Percentiles rank a stretch among this genome's conserved stretches.
phyloP scores from a whole-genome alignment of 2,113 vertebrate species.

The Ageneiosus marmoratus region DNA sequence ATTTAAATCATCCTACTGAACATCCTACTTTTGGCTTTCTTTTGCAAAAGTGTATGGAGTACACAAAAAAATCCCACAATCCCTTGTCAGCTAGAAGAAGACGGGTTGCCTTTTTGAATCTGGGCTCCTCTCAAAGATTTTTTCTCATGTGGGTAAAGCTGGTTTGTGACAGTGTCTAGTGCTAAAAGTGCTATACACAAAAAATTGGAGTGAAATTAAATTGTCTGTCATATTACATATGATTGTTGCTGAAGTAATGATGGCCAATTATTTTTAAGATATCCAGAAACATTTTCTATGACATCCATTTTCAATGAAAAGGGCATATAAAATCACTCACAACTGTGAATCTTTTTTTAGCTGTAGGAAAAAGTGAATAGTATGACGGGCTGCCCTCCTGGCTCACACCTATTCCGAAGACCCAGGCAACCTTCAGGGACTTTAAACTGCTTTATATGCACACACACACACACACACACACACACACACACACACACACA shows the following conservation, averaged over 20 bases:
- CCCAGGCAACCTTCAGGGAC: constrained; percentile 23
- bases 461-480: not conserved
- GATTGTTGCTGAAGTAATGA: not conserved
- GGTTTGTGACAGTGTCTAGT: not conserved
- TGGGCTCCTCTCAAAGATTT: not conserved
- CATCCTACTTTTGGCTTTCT: not conserved
- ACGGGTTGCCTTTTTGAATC: not conserved
- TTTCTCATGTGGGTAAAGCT: not conserved
- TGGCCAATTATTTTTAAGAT: not conserved
- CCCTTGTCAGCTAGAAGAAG: not conserved
- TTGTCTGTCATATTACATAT: not conserved
- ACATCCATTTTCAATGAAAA: not conserved
- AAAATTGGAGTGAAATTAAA: not conserved
- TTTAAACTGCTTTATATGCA: not conserved
- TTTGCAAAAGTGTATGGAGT: not conserved
- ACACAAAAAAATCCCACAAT: not conserved
- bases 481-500: constrained; percentile 4
- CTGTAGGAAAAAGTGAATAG: not conserved
- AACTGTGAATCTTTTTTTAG: not conserved
- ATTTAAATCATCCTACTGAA: not conserved
- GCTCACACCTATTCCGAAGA: constrained; percentile 7
- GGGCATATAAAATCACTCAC: not conserved
- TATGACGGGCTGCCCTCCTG: not conserved
- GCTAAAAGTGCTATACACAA: not conserved
- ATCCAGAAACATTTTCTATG: not conserved